Percentiles rank a stretch among this genome's conserved stretches.
These are phyloP conservation scores for Cabera pusaria DNA, from an alignment of 2,888 invertebrate species.

Conservation along the genomic window DNA sequence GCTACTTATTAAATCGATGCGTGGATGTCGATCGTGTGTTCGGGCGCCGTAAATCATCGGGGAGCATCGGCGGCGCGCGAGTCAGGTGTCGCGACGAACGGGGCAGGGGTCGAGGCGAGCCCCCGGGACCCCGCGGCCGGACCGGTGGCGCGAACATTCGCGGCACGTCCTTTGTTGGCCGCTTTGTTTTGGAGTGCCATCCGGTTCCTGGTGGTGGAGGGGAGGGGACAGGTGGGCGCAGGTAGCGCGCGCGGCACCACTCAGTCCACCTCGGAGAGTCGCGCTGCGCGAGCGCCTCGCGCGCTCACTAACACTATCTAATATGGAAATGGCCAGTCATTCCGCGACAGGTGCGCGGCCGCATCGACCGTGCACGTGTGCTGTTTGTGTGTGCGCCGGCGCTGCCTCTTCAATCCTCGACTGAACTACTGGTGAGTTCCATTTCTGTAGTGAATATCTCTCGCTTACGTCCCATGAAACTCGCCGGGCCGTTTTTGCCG, in stretches of 20 bases:
- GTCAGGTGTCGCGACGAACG: slow-evolving; percentile 70
- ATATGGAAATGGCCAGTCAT: slow-evolving; percentile 77
- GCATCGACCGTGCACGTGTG: slow-evolving; percentile 79
- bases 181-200: slow-evolving; percentile 83
- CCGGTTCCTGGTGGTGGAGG: slow-evolving; percentile 80
- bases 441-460: slow-evolving; percentile 44
- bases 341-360: slow-evolving; percentile 80
- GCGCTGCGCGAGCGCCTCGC: slow-evolving; percentile 75
- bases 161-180: slow-evolving; percentile 82
- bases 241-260: slow-evolving; percentile 72
- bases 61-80: slow-evolving; percentile 47
- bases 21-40: slow-evolving; percentile 33
- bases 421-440: slow-evolving; percentile 59
- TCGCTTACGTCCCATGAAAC: slow-evolving; percentile 40
- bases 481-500: slow-evolving; percentile 54
- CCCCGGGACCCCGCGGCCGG: slow-evolving; percentile 51
- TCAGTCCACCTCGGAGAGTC: slow-evolving; percentile 73
- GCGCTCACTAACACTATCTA: slow-evolving; percentile 58
- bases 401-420: slow-evolving; percentile 52
- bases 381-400: slow-evolving; percentile 78
- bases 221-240: slow-evolving; percentile 80
- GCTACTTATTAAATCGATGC: slow-evolving; percentile 44
- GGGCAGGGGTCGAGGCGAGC: slow-evolving; percentile 42
- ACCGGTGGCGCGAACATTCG: slow-evolving; percentile 75
- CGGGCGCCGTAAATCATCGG: slow-evolving; percentile 42